These are phyloP conservation scores for Platalea minor DNA, from an alignment of 2,797 vertebrate species.

Conservation along the genomic window DNA sequence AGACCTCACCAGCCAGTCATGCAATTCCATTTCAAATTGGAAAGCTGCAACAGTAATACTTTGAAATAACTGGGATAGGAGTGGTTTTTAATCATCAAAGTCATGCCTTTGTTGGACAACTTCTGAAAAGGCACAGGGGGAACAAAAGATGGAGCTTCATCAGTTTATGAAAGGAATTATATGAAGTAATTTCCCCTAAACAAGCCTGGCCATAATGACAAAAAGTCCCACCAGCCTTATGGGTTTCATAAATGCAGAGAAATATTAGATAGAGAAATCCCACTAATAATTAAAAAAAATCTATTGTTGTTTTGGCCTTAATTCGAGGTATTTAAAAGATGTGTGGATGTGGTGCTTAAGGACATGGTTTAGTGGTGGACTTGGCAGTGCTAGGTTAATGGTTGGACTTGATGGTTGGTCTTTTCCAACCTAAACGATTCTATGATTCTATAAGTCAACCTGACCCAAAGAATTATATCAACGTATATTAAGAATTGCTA, in stretches of 20 bases:
- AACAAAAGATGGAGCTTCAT: neutral
- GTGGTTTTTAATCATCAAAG: neutral
- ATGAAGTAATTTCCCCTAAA: neutral
- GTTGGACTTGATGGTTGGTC: too few relatives aligned
- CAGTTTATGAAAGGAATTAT: neutral
- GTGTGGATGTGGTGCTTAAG: too few relatives aligned
- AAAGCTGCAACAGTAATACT: neutral
- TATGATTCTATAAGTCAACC: neutral
- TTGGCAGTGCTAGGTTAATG: too few relatives aligned
- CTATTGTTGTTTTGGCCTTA: neutral
- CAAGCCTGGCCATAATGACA: neutral
- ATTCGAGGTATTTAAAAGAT: neutral
- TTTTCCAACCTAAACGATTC: too few relatives aligned
- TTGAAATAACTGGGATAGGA: neutral
- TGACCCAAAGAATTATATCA: neutral
- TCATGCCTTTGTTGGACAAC: neutral
- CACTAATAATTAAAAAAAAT: neutral
- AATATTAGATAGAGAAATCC: neutral
- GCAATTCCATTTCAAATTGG: neutral
- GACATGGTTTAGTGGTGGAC: too few relatives aligned
- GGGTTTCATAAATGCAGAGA: neutral
- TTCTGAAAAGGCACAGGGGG: neutral
- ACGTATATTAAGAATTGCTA: neutral
- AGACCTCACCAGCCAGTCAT: neutral
- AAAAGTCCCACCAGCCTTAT: neutral